Conservation (phyloP, 2,797 vertebrate genomes). For the Pachyuromys duprasi region DNA sequence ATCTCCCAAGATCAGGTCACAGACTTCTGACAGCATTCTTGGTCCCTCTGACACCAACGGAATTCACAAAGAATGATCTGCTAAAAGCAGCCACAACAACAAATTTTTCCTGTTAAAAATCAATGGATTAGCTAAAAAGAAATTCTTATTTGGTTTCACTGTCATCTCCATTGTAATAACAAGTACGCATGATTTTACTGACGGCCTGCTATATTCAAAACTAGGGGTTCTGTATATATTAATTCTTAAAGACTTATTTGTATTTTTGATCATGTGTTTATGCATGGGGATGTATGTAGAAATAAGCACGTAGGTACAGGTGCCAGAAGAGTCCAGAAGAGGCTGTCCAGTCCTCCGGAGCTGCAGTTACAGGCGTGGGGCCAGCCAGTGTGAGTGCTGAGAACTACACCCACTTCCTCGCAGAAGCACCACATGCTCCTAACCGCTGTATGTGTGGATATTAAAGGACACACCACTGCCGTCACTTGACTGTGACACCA, state of each 20-base stretch:
- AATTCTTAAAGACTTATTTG: not conserved
- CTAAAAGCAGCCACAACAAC: not conserved
- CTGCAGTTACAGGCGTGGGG: not conserved
- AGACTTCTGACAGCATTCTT: not conserved
- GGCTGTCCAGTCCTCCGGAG: not conserved
- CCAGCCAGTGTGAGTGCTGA: not conserved
- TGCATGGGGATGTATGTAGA: not conserved
- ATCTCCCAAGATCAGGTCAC: not conserved
- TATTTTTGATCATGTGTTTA: not conserved
- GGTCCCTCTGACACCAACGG: not conserved
- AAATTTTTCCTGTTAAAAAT: conserved; percentile 16
- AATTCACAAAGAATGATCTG: not conserved
- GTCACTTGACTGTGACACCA: not conserved
- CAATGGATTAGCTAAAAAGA: not conserved
- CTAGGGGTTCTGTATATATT: not conserved
- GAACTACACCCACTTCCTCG: not conserved
- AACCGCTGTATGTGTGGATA: not conserved
- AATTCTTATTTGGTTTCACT: not conserved
- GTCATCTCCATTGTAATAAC: not conserved
- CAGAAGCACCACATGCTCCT: not conserved
- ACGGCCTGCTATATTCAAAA: not conserved
- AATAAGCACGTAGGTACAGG: not conserved
- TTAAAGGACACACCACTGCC: not conserved
- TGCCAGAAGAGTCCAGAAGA: not conserved
- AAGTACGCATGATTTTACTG: not conserved